Base-by-base conservation (phyloP, 2,113 vertebrate species). In the Callopanchax toddi region DNA sequence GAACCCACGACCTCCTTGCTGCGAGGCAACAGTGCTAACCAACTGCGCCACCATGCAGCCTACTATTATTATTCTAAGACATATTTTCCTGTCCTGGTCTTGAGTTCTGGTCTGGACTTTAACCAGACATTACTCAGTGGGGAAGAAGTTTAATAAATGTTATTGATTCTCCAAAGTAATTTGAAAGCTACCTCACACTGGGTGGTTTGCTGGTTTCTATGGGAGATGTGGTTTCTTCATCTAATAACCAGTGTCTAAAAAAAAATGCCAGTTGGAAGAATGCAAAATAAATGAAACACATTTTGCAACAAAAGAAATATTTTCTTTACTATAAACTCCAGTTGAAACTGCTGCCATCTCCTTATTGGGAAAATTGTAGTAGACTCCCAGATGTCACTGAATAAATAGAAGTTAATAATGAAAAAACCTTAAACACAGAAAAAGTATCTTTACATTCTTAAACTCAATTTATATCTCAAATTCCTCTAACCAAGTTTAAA, bases 111-210 rank as follows among this genome's bases (percentile, higher is more conserved):
- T 83, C 87, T 83, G 61, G 69, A 84, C 23, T 13, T 78, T 79
- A 92, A 85, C 81, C 79, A 57, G 71, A 68, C 66, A 45, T 65
- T 71, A 75, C 66, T 12, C 42, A 70, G 62, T 76, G 25, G 55
- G 64, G 55, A 18, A 60, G 78, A 83, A 65, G 76, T 77, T 53
- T 67, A 86, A 88, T 89, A 82, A 84, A 86, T 68, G 65, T 90
- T 84, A 89, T 83, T 82, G 71, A 85, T 84, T 84, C 79, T 76
- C 73, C 67, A 71, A 62, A 52, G 53, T 79, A 74, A 86, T 85
- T 82, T 70, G 55, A 81, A 78, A 76, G 64, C 57, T 61, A 84
- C 70, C 34, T 23, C 50, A 48, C 61, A 67, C 17, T 17, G 57
- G 55, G 58, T 36, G 67, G 45, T 50, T 22, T 49, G 62, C 64